A percentile compares a stretch with the other conserved stretches of the same genome.
Conservation (phyloP, 2,797 vertebrate genomes). For the Sarcophilus harrisii region DNA sequence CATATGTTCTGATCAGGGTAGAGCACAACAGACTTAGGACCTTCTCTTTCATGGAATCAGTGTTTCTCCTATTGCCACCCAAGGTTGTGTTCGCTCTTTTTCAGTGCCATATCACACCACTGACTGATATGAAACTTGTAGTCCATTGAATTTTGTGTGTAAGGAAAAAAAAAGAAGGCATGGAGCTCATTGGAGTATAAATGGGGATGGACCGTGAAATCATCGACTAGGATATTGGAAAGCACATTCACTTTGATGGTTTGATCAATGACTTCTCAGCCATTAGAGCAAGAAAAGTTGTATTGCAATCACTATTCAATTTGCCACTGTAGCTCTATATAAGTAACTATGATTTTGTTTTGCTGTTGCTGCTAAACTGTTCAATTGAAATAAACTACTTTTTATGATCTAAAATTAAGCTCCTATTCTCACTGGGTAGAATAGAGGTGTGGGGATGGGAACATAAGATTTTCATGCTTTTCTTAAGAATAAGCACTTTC, state of each 20-base stretch:
- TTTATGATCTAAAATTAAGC: neutral
- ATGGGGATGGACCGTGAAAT: neutral
- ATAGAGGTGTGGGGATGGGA: neutral
- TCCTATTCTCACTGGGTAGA: neutral
- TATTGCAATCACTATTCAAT: slow-evolving; percentile 9
- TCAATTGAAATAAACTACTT: neutral
- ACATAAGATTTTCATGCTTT: neutral
- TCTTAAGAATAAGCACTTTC: neutral
- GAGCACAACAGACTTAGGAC: neutral
- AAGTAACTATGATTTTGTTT: slow-evolving; percentile 7
- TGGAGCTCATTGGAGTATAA: neutral
- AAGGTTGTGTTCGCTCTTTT: neutral
- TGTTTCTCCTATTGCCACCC: neutral
- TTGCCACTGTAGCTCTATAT: neutral
- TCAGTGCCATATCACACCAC: neutral
- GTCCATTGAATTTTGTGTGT: neutral
- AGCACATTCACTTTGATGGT: neutral
- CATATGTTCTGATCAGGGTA: neutral
- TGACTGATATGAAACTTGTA: neutral
- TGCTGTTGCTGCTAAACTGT: neutral
- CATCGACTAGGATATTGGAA: neutral
- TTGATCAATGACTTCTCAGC: neutral
- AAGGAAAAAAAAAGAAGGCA: neutral
- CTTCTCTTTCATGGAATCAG: neutral
- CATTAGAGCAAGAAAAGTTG: neutral